These are phyloP conservation scores for Rhinatrema bivittatum DNA, from an alignment of 2,797 vertebrate genomes.

Conservation along the genomic window DNA sequence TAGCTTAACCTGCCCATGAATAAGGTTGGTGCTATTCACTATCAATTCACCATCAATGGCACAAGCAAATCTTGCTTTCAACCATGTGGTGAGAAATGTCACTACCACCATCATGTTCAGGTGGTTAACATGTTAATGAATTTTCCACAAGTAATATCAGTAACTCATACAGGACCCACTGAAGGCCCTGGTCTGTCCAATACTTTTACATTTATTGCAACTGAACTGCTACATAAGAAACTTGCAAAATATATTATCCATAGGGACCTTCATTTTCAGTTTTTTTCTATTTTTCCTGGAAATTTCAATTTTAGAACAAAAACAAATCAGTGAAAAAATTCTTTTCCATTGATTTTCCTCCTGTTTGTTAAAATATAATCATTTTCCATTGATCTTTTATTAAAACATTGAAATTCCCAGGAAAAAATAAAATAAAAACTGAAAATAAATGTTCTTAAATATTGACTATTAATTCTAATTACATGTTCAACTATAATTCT, in stretches of 20 bases:
- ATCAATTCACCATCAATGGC: conserved; percentile 88
- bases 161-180: conserved; percentile 78
- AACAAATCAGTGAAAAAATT: too few relatives aligned
- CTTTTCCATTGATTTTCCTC: too few relatives aligned
- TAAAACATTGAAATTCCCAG: too few relatives aligned
- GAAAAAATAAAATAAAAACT: too few relatives aligned
- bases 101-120: conserved; percentile 88
- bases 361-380: too few relatives aligned
- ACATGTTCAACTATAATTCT: conserved; percentile 83
- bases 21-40: conserved; percentile 76
- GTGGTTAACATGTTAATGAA: conserved; percentile 78
- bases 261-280: too few relatives aligned
- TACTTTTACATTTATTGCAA: conserved; percentile 83
- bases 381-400: too few relatives aligned
- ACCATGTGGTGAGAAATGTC: conserved; percentile 83
- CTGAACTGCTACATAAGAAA: conserved; percentile 81
- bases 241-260: conserved; percentile 79
- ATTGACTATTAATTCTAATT: conserved; percentile 81
- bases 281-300: too few relatives aligned
- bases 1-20: conserved; percentile 59
- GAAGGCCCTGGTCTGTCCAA: conserved; percentile 84
- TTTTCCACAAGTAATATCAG: conserved; percentile 85
- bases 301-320: too few relatives aligned
- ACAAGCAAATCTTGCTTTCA: conserved; percentile 83
- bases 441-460: too few relatives aligned